Evolutionary conservation across 2,888 invertebrate genomes (phyloP).

Genomic region (Teleogryllus oceanicus): DNA sequence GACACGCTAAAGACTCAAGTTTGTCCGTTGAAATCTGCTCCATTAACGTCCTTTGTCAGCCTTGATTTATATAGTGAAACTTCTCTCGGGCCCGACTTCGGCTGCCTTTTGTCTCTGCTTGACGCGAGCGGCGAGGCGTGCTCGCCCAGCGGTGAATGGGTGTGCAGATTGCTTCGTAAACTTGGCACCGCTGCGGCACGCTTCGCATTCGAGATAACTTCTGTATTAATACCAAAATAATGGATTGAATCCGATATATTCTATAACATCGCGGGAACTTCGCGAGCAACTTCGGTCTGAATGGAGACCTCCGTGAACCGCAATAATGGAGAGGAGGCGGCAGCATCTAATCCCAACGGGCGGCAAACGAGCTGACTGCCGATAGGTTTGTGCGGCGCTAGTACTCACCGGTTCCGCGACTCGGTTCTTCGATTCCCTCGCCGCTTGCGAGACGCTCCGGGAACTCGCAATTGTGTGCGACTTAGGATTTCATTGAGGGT

Average conservation of each 20-base stretch:
- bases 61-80: background rate
- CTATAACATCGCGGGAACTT: slow-evolving; percentile 6
- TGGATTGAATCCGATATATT: slow-evolving; percentile 18
- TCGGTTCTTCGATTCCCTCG: background rate
- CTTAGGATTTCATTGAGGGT: too few relatives aligned
- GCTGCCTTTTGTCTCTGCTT: slow-evolving; percentile 29
- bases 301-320: background rate
- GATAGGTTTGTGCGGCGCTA: background rate
- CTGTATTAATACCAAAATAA: slow-evolving; percentile 18
- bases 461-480: too few relatives aligned
- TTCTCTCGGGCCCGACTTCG: background rate
- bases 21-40: slow-evolving; percentile 18
- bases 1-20: slow-evolving; percentile 10
- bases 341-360: background rate
- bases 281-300: background rate
- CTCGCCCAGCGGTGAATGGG: background rate
- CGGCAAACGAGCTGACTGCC: background rate
- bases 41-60: background rate
- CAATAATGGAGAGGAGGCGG: background rate
- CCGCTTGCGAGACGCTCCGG: too few relatives aligned
- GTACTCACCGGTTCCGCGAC: background rate
- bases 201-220: slow-evolving; percentile 5
- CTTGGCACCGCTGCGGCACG: background rate
- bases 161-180: slow-evolving; percentile 18
- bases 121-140: slow-evolving; percentile 28